Evolutionary conservation across 2,797 vertebrate species (phyloP).

Genomic region (Nannoperca obscura): DNA sequence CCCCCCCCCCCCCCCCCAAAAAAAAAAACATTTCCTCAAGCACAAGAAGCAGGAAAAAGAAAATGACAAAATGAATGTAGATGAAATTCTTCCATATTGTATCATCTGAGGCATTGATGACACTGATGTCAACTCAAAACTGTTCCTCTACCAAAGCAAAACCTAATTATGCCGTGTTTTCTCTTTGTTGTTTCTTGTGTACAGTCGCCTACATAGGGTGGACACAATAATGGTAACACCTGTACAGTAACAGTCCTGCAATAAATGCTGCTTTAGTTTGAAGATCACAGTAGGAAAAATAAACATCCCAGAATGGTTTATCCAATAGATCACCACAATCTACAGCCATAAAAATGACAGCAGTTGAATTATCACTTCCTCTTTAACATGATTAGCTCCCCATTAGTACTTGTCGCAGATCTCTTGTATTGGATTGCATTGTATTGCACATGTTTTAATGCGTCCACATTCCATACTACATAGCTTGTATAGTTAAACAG

Average conservation of each 20-base stretch:
- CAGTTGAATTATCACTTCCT: neutral
- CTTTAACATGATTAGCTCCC: neutral
- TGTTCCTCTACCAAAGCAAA: neutral
- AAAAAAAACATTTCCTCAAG: conserved; percentile 25
- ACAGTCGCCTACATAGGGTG: neutral
- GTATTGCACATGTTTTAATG: conserved; percentile 20
- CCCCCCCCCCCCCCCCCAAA: neutral
- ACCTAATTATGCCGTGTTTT: neutral
- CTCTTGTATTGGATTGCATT: conserved; percentile 7
- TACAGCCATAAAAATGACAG: neutral
- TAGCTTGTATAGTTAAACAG: conserved; percentile 11
- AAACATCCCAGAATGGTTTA: conserved; percentile 10
- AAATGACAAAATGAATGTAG: conserved; percentile 8
- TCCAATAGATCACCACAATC: neutral
- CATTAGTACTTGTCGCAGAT: neutral
- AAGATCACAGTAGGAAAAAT: neutral
- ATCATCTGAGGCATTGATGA: neutral
- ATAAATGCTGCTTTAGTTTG: conserved; percentile 18
- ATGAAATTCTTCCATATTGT: conserved; percentile 2
- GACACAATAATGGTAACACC: neutral
- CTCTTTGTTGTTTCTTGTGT: conserved; percentile 22
- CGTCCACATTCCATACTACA: neutral
- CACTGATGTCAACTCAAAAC: neutral
- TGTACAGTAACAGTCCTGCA: neutral
- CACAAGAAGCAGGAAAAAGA: neutral